Evolutionary conservation across 2,113 vertebrate genomes (phyloP).

Genomic region (Myocastor coypus): DNA sequence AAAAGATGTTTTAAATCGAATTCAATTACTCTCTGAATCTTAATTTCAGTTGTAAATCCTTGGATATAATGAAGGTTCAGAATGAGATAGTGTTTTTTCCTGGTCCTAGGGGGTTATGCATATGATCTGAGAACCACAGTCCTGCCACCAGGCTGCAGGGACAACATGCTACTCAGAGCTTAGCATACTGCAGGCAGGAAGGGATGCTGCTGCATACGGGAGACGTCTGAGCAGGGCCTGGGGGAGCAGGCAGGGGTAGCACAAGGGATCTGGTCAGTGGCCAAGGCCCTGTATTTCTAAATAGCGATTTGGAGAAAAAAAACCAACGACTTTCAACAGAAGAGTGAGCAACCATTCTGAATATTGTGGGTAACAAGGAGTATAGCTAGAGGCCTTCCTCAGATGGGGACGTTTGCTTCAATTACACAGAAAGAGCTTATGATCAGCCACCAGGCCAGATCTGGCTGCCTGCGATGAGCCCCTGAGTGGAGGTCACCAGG

Average conservation of each 20-base stretch:
- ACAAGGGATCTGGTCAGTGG: not conserved
- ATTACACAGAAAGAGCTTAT: not conserved
- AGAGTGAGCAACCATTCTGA: not conserved
- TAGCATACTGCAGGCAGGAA: not conserved
- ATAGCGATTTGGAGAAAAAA: not conserved
- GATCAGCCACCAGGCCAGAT: not conserved
- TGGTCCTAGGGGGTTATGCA: not conserved
- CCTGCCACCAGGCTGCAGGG: not conserved
- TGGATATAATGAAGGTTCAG: not conserved
- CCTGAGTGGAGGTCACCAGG: not conserved
- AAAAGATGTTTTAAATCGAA: not conserved
- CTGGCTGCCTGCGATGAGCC: not conserved
- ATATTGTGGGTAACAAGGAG: not conserved
- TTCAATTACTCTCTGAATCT: slow-evolving; percentile 34
- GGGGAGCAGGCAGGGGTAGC: not conserved
- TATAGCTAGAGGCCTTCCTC: not conserved
- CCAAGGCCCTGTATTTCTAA: not conserved
- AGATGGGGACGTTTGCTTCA: not conserved
- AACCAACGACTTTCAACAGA: not conserved
- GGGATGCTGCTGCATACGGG: not conserved
- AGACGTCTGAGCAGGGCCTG: not conserved
- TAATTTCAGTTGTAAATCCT: slow-evolving; percentile 24
- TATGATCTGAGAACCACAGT: not conserved
- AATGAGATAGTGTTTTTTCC: not conserved
- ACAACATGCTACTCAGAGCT: fast-evolving